phyloP scores from a whole-genome alignment of 2,113 vertebrate species.

The Dicentrarchus labrax region DNA sequence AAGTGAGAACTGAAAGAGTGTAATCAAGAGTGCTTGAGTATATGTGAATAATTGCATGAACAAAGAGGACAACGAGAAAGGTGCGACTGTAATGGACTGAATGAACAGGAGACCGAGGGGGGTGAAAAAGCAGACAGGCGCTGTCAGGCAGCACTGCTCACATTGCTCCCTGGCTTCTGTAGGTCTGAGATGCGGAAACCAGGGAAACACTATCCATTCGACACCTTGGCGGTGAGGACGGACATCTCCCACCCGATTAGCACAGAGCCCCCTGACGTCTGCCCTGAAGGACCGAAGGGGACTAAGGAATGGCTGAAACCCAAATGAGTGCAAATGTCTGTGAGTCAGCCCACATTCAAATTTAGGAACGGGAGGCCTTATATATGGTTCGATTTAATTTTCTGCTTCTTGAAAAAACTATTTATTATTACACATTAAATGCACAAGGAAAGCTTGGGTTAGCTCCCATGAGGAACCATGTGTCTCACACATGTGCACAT shows the following conservation, averaged over 20 bases:
- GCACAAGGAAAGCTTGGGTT: background rate
- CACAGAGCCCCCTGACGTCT: slow-evolving; percentile 35
- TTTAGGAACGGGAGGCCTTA: background rate
- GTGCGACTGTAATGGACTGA: background rate
- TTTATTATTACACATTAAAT: background rate
- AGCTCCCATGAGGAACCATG: background rate
- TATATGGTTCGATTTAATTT: background rate
- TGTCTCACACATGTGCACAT: slow-evolving; percentile 22
- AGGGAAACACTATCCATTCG: slow-evolving; percentile 59
- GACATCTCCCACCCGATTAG: slow-evolving; percentile 69
- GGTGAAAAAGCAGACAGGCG: background rate
- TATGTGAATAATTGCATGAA: slow-evolving; percentile 2
- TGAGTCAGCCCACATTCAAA: slow-evolving; percentile 1
- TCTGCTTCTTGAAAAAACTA: background rate
- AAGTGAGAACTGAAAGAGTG: slow-evolving; percentile 2
- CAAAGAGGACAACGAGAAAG: background rate
- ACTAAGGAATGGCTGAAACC: slow-evolving; percentile 12
- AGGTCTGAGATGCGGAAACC: slow-evolving; percentile 51
- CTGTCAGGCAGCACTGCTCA: slow-evolving; percentile 22
- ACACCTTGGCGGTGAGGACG: slow-evolving; percentile 67
- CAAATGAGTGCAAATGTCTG: background rate
- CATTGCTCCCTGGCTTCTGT: slow-evolving; percentile 52
- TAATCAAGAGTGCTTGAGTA: background rate
- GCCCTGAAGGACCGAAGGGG: slow-evolving; percentile 6
- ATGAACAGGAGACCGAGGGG: background rate